Evolutionary conservation across 2,113 vertebrate genomes (phyloP), one percentile per base, ranked within the genome.

Genomic region (Nannobrachium achirus): DNA sequence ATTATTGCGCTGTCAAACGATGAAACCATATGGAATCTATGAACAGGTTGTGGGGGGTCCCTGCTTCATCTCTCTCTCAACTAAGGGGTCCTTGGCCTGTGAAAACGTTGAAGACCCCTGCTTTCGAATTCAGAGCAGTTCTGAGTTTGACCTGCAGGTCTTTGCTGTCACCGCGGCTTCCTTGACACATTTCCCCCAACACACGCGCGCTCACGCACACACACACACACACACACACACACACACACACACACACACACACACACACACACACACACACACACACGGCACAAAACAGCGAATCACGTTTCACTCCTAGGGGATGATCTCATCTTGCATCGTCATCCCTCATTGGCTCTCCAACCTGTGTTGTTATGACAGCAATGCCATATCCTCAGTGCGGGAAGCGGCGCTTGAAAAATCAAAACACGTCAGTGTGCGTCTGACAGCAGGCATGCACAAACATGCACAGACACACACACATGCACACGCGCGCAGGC

Each of bases 401-500:
- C 69, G 64, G 63, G 45, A 76, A 55, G 65, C 60, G 73, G 67
- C 63, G 61, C 40, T n/a, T 52, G 78, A 81, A 79, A 84, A 88
- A 89, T 87, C 82, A 80, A 56, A 83, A 83, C 84, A 86, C 19
- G 60, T 83, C 82, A 82, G 56, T 73, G 65, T 50, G 50, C n/a
- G n/a, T 83, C 76, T 78, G 75, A 85, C 82, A 53, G 63, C 46
- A 69, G 55, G 16, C 18, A 19, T 6, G 33, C 38, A 58, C 16
- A 81, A 13, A 56, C 41, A 41, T 33, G 44, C 13, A 69, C 0
- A 44, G 40, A 49, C 45, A 50, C 69, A 56, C 16, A 2, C 25
- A 57, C 39, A 55, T 64, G 15, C 39, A 63, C 18, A 52, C 6
- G 33, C 18, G 49, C 14, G 57, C 45, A 38, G 19, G 6, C 66